These are phyloP conservation scores for Plectrocnemia conspersa DNA, from an alignment of 1,140 invertebrate species.

Conservation along the genomic window DNA sequence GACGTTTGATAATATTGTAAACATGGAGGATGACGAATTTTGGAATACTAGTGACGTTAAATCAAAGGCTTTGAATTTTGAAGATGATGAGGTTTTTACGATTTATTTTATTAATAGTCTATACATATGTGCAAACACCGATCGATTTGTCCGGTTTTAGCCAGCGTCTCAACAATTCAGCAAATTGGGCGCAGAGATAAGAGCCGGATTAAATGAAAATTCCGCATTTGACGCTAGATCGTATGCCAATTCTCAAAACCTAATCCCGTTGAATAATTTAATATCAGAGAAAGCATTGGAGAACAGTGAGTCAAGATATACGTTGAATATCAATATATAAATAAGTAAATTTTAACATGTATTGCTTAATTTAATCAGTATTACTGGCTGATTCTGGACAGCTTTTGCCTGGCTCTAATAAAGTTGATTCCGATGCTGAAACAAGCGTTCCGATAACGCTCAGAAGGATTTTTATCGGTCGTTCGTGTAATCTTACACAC, in stretches of 20 bases:
- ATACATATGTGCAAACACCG: not conserved
- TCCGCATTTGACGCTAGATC: constrained; percentile 15
- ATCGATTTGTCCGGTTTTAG: constrained; percentile 9
- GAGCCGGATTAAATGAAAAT: constrained; percentile 26
- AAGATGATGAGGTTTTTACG: constrained; percentile 30
- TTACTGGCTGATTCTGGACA: constrained; percentile 26
- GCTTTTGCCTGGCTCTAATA: constrained; percentile 6
- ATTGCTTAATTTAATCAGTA: constrained; percentile 24
- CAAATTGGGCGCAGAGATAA: constrained; percentile 31
- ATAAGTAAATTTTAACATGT: no score
- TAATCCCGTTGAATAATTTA: constrained; percentile 21
- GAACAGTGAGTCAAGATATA: constrained; percentile 19
- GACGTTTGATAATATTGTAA: not conserved
- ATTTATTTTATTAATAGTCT: not conserved
- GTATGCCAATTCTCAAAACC: constrained; percentile 9
- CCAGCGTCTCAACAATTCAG: constrained; percentile 28
- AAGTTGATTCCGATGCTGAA: not conserved
- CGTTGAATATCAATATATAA: not conserved
- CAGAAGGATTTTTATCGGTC: constrained; percentile 49
- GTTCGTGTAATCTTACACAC: constrained; percentile 47
- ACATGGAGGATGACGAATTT: constrained; percentile 29
- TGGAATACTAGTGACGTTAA: constrained; percentile 31
- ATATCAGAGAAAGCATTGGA: constrained; percentile 28
- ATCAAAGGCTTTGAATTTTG: constrained; percentile 28
- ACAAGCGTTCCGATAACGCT: constrained; percentile 44